phyloP scores from a whole-genome alignment of 2,888 invertebrate genomes.

The Cotesia congregata region DNA sequence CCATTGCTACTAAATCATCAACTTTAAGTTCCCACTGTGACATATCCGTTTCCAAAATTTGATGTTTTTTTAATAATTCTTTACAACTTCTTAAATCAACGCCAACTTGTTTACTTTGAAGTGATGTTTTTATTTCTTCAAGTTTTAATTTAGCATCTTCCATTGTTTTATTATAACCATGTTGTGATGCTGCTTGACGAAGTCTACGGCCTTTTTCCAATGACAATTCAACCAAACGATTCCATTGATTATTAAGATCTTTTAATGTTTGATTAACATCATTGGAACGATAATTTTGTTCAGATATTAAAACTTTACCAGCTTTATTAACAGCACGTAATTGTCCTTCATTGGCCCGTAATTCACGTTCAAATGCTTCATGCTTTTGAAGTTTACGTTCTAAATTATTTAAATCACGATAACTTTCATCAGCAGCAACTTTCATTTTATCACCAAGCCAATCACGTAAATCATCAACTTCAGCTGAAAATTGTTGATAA shows the following conservation, averaged over 20 bases:
- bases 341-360: slow-evolving; percentile 94
- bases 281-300: slow-evolving; percentile 78
- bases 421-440: slow-evolving; percentile 93
- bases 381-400: slow-evolving; percentile 96
- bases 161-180: slow-evolving; percentile 82
- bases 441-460: slow-evolving; percentile 95
- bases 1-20: slow-evolving; percentile 81
- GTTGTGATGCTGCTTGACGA: slow-evolving; percentile 90
- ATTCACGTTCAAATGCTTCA: slow-evolving; percentile 95
- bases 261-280: slow-evolving; percentile 79
- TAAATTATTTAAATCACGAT: slow-evolving; percentile 89
- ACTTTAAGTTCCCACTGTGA: slow-evolving; percentile 87
- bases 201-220: slow-evolving; percentile 80
- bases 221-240: slow-evolving; percentile 79
- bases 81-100: slow-evolving; percentile 93
- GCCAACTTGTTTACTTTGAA: slow-evolving; percentile 88
- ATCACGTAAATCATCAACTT: slow-evolving; percentile 88
- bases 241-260: slow-evolving; percentile 85
- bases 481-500: slow-evolving; percentile 93
- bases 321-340: slow-evolving; percentile 87
- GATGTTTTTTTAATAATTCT: slow-evolving; percentile 90
- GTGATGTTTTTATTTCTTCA: slow-evolving; percentile 84
- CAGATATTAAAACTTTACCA: slow-evolving; percentile 80
- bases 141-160: slow-evolving; percentile 92
- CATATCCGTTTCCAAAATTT: slow-evolving; percentile 89